phyloP scores from a whole-genome alignment of 2,113 vertebrate species.

The Apus apus region DNA sequence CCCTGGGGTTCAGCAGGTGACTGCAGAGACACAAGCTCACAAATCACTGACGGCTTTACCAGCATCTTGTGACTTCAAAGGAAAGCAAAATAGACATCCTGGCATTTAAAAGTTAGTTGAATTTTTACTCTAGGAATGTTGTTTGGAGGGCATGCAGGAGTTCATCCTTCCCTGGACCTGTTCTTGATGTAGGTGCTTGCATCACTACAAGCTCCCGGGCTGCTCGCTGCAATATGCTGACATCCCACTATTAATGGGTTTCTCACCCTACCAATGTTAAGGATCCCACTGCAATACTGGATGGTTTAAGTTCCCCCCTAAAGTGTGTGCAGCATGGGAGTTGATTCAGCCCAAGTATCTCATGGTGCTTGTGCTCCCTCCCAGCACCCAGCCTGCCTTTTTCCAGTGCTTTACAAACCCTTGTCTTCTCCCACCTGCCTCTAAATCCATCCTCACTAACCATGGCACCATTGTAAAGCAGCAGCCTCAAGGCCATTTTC shows the following conservation, averaged over 20 bases:
- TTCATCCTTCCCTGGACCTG: neutral
- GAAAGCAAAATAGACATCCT: neutral
- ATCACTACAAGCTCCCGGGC: neutral
- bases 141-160: neutral
- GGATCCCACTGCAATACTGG: neutral
- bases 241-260: neutral
- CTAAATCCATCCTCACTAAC: accelerated
- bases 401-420: neutral
- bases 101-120: neutral
- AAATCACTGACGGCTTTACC: neutral
- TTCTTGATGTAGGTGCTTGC: neutral
- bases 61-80: neutral
- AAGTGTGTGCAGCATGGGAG: neutral
- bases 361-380: neutral
- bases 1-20: neutral
- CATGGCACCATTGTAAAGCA: accelerated
- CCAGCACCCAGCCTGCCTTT: neutral
- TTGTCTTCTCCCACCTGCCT: neutral
- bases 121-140: neutral
- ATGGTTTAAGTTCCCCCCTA: neutral
- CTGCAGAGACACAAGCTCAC: neutral
- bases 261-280: neutral
- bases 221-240: neutral
- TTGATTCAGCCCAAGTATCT: neutral
- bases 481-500: neutral